Percentiles rank a stretch among this genome's conserved stretches.
Conservation (phyloP, 2,888 invertebrate genomes). For the Noctua janthe region DNA sequence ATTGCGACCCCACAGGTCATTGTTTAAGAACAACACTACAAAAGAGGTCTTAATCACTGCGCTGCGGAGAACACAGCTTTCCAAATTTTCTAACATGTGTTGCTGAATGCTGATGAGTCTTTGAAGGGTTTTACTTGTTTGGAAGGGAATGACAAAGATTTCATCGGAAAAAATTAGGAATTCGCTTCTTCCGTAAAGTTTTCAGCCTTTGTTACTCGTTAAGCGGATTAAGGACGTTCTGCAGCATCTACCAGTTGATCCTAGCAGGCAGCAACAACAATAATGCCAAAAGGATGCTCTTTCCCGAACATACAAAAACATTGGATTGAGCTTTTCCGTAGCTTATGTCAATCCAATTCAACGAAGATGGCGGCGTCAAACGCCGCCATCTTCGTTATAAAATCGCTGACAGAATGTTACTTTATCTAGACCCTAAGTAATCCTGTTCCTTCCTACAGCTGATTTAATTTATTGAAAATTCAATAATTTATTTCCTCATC, state of each 20-base stretch:
- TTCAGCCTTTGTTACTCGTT: neutral
- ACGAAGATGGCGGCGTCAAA: too few species aligned
- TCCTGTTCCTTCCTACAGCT: neutral
- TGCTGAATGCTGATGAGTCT: constrained; percentile 2
- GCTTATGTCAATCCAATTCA: neutral
- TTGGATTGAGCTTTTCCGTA: neutral
- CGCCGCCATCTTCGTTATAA: neutral
- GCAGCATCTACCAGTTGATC: neutral
- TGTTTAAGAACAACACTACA: constrained; percentile 73
- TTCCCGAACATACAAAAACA: too few species aligned
- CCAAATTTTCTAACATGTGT: constrained; percentile 24
- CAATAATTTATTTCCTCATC: neutral
- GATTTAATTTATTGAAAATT: neutral
- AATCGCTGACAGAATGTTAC: neutral
- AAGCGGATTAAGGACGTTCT: neutral
- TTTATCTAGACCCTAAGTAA: neutral
- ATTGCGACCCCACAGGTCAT: constrained; percentile 63
- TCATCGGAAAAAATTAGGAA: neutral
- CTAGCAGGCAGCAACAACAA: neutral
- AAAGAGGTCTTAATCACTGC: constrained; percentile 68
- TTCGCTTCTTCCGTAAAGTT: neutral
- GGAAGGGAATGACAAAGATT: neutral
- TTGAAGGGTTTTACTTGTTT: neutral
- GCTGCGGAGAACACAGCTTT: constrained; percentile 19
- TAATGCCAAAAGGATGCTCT: neutral